Evolutionary conservation across 1,140 invertebrate genomes (phyloP).

Genomic region (Macrobrachium nipponense): DNA sequence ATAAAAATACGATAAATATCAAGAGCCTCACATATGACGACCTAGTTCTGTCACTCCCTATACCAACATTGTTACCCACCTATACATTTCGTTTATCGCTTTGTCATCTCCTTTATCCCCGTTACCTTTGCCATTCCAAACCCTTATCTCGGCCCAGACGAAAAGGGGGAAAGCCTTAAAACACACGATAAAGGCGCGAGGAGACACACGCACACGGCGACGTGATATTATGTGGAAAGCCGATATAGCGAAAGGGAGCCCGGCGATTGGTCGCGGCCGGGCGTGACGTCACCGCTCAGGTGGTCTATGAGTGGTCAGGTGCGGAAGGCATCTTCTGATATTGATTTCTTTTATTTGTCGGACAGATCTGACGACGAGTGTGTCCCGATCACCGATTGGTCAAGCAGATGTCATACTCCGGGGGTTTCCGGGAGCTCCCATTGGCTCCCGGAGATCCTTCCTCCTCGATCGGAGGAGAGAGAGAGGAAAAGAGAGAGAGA

Average conservation of each 20-base stretch:
- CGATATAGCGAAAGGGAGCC: conserved; percentile 4
- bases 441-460: conserved; percentile 25
- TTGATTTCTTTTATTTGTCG: conserved; percentile 54
- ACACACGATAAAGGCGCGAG: too few relatives aligned
- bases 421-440: neutral
- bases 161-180: too few relatives aligned
- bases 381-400: conserved; percentile 37
- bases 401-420: conserved; percentile 9
- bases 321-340: conserved; percentile 39
- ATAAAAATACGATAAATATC: too few relatives aligned
- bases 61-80: too few relatives aligned
- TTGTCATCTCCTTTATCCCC: neutral
- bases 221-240: neutral
- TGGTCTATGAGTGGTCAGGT: conserved; percentile 29
- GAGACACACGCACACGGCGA: neutral
- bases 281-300: conserved; percentile 37
- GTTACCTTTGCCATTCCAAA: neutral
- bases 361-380: conserved; percentile 37
- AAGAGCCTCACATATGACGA: too few relatives aligned
- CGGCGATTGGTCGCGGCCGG: conserved; percentile 2
- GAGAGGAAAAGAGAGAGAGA: too few relatives aligned
- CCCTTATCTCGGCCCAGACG: too few relatives aligned
- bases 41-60: too few relatives aligned
- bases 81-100: too few relatives aligned
- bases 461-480: neutral